Conservation (phyloP, 2,113 vertebrate genomes). For the Sinocyclocheilus maitianheensis region DNA sequence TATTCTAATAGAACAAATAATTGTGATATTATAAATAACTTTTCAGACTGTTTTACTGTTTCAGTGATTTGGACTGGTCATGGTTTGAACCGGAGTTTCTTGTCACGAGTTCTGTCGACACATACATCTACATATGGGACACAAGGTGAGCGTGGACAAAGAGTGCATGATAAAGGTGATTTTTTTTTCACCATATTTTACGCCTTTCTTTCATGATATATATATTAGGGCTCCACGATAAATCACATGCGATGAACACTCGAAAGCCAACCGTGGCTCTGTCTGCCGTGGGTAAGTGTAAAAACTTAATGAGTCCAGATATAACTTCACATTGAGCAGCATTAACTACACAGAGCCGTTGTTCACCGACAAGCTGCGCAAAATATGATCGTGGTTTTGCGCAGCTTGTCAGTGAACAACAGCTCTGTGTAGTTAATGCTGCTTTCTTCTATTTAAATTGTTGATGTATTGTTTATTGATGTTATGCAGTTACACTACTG, state of each 20-base stretch:
- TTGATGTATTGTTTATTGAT: not conserved
- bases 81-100: slow-evolving; percentile 93
- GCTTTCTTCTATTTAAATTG: slow-evolving; percentile 47
- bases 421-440: slow-evolving; percentile 62
- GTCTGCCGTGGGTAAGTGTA: slow-evolving; percentile 91
- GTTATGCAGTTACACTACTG: not conserved
- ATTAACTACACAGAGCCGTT: too few species aligned
- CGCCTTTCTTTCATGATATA: slow-evolving; percentile 28
- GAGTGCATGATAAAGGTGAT: not conserved
- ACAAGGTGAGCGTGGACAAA: slow-evolving; percentile 82
- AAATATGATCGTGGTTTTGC: too few species aligned
- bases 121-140: slow-evolving; percentile 99
- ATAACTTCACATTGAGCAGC: too few species aligned
- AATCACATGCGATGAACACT: slow-evolving; percentile 83
- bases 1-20: not conserved
- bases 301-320: not conserved
- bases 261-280: slow-evolving; percentile 89
- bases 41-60: not conserved
- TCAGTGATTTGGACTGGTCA: slow-evolving; percentile 96
- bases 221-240: too few species aligned
- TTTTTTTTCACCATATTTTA: not conserved
- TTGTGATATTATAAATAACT: not conserved
- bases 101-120: slow-evolving; percentile 97
- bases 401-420: too few species aligned
- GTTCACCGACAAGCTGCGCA: too few species aligned